These are phyloP conservation scores for Euwallacea fornicatus DNA, from an alignment of 1,140 invertebrate species.

Conservation along the genomic window DNA sequence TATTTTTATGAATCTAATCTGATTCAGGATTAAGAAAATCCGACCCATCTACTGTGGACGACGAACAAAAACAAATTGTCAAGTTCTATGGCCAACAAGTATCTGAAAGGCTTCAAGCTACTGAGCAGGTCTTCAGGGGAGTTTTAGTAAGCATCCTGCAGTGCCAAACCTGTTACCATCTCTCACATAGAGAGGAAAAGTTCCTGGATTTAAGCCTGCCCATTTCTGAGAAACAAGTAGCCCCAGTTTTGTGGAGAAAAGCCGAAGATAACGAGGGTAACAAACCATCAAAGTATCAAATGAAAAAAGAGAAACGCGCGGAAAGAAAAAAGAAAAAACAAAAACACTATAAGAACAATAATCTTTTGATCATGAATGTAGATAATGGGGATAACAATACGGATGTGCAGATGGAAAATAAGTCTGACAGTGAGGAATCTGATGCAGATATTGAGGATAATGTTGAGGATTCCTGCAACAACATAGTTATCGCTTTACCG, in stretches of 20 bases:
- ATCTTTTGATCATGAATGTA: conserved; percentile 8
- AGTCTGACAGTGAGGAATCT: conserved; percentile 66
- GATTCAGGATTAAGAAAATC: conserved; percentile 54
- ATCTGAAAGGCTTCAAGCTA: conserved; percentile 74
- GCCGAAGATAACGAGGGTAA: conserved; percentile 57
- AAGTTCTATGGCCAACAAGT: conserved; percentile 84
- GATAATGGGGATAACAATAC: neutral
- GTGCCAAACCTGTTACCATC: conserved; percentile 85
- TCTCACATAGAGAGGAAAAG: conserved; percentile 84
- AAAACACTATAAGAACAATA: conserved; percentile 39
- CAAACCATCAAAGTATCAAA: conserved; percentile 67
- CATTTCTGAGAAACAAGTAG: conserved; percentile 73
- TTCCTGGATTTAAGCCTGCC: conserved; percentile 95
- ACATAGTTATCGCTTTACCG: conserved; percentile 21
- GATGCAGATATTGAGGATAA: conserved; percentile 84
- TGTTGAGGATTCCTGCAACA: conserved; percentile 57
- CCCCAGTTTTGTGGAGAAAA: conserved; percentile 55
- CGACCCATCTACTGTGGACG: conserved; percentile 70
- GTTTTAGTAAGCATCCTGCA: conserved; percentile 85
- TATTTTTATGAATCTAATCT: neutral
- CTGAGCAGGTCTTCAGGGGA: conserved; percentile 87
- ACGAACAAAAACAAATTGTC: conserved; percentile 70
- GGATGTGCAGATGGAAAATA: conserved; percentile 54
- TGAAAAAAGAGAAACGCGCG: conserved; percentile 67
- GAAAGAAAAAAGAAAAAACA: conserved; percentile 59